Conservation (phyloP, 2,888 invertebrate genomes). For the Sarcophaga caerulescens region DNA sequence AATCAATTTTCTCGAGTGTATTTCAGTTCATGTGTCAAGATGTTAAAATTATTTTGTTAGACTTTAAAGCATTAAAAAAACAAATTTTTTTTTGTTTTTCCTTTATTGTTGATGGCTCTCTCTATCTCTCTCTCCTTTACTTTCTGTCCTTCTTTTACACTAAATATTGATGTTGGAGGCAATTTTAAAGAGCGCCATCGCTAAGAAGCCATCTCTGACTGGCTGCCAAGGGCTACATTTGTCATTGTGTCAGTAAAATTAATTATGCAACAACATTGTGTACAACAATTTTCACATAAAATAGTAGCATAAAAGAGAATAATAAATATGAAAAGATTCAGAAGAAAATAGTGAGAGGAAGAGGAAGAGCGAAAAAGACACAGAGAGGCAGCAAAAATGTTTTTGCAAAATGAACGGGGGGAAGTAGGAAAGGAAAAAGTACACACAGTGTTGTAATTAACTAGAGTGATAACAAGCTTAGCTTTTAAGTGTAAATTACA, state of each 20-base stretch:
- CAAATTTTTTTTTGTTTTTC: too few relatives aligned
- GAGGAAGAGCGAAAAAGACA: neutral
- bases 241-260: slow-evolving; percentile 57
- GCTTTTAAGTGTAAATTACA: slow-evolving; percentile 50
- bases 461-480: slow-evolving; percentile 53
- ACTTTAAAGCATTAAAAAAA: neutral
- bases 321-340: neutral
- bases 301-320: neutral
- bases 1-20: neutral
- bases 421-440: neutral
- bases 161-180: neutral
- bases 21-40: neutral
- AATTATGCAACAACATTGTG: slow-evolving; percentile 45
- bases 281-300: slow-evolving; percentile 31
- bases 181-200: too few relatives aligned
- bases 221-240: slow-evolving; percentile 48
- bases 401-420: neutral
- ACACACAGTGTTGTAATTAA: slow-evolving; percentile 50
- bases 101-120: too few relatives aligned
- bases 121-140: neutral
- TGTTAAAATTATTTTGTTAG: neutral
- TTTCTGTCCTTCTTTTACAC: neutral
- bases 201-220: slow-evolving; percentile 19
- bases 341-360: neutral
- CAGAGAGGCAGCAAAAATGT: neutral